Evolutionary conservation across 2,797 vertebrate species (phyloP).

Genomic region (Acanthiza pusilla): DNA sequence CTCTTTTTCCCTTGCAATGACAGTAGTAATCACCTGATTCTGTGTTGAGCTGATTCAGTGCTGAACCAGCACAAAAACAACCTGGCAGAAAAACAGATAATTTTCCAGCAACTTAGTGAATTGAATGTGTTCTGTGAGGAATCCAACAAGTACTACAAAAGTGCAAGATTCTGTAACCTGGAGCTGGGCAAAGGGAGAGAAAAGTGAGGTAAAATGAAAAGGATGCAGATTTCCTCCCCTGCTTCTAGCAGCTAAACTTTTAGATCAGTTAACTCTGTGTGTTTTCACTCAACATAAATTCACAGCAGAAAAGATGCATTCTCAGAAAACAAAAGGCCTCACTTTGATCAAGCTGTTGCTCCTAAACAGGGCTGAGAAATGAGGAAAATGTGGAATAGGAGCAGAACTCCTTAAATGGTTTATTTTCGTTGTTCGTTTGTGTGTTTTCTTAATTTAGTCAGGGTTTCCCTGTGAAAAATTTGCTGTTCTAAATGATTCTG

Average conservation of each 20-base stretch:
- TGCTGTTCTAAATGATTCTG: constrained; percentile 31
- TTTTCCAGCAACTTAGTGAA: background rate
- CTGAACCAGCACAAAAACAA: constrained; percentile 21
- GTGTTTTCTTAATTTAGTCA: constrained; percentile 50
- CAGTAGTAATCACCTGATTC: background rate
- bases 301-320: background rate
- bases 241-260: background rate
- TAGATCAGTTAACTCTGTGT: background rate
- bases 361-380: background rate
- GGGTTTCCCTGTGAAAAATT: background rate
- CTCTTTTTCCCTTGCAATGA: background rate
- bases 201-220: background rate
- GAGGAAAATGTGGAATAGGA: background rate
- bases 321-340: background rate
- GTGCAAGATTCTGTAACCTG: background rate
- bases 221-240: background rate
- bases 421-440: background rate
- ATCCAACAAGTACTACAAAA: background rate
- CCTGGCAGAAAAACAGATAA: background rate
- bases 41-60: background rate
- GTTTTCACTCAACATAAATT: background rate
- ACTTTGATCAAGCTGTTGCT: background rate
- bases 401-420: background rate
- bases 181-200: background rate
- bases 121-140: background rate